Evolutionary conservation across 2,797 vertebrate genomes (phyloP), one percentile per base, ranked within the genome.

Genomic region (Poliocrania exsul): DNA sequence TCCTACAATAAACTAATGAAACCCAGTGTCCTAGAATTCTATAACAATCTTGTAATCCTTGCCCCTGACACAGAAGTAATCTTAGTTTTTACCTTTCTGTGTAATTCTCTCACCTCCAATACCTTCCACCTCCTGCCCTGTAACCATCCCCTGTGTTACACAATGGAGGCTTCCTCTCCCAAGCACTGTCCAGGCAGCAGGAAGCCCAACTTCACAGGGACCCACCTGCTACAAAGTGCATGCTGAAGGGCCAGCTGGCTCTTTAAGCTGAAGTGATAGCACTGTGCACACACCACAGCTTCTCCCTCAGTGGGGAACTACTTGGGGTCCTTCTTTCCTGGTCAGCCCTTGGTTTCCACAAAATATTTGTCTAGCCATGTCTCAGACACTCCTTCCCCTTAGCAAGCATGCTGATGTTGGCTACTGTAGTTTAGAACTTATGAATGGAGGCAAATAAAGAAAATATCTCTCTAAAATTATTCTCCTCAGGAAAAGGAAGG

Each of bases 331-430:
- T 50, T 40, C 66, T 51, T 62, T 13, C 64, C 37, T 3, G 1
- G 58, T 38, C 26, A 50, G 54, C 3, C 54, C 37, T 37, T 10
- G 5, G 4, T 28, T 90, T 81, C 73, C n/a, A 64, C 1, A 13
- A 77, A 71, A 42, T 20, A 57, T 73, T 42, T 70, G 37, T 37
- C 24, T 9, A 53, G 19, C 9, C 44, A 17, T 3, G 14, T 19
- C 38, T 88, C 24, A 21, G 28, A 54, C 29, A 31, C 12, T 72
- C 44, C 35, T 51, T 81, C 4, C 19, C 38, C 15, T 18, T 12
- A n/a, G 11, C 51, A 72, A 51, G 12, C 4, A 1, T 47, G 77
- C 28, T 5, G 2, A 14, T 4, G 0, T 2, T 33, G 24, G 20
- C 42, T 61, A 42, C 44, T 1, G 10, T 5, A 42, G n/a, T 23